Base-by-base conservation (phyloP, 2,888 invertebrate genomes). In the Macrosoma leucophasiata region DNA sequence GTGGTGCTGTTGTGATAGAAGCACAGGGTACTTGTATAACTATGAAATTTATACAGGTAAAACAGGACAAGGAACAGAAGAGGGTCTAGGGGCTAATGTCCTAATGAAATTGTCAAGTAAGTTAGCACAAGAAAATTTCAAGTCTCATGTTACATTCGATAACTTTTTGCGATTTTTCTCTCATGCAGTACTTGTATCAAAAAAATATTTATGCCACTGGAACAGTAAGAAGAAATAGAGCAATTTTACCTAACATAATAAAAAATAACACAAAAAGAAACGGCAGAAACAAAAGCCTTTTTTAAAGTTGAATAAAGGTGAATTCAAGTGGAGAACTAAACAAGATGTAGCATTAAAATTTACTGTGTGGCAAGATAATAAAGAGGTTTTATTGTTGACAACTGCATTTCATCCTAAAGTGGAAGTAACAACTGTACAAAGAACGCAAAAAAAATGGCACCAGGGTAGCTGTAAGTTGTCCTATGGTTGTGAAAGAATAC, bases 381-480 rank as follows among this genome's bases (percentile, higher is more conserved):
- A 57, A 44, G 45, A 50, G 14, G 43, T 50, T 32, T 20, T 41
- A 15, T 18, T 59, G 4, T 22, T 57, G 22, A 50, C 43, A 9
- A 57, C 36, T 37, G 51, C 53, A 15, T 55, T 52, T 31, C 50
- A 58, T 39, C 52, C 52, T 15, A 52, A 49, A 37, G 27, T 41
- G 1, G 33, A 36, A 20, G 15, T 26, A 36, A 50, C 44, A 2
- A n/a, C 15, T 36, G 36, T 49, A 14, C 10, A 37, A 24, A 36
- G 48, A 40, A 50, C 35, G 5, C 48, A 49, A 34, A 47, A 44
- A n/a, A 35, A 45, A 49, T 34, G 50, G 50, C 25, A 36, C 35
- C 8, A 47, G 41, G 40, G 25, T 36, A 25, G 17, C 25, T 17
- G 30, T 47, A 12, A 5, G 10, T 12, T 50, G 43, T 21, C 46